A percentile compares a stretch with the other conserved stretches of the same genome.
Evolutionary conservation across 1,140 invertebrate genomes (phyloP).

Genomic region (Drosophila kohkoa): DNA sequence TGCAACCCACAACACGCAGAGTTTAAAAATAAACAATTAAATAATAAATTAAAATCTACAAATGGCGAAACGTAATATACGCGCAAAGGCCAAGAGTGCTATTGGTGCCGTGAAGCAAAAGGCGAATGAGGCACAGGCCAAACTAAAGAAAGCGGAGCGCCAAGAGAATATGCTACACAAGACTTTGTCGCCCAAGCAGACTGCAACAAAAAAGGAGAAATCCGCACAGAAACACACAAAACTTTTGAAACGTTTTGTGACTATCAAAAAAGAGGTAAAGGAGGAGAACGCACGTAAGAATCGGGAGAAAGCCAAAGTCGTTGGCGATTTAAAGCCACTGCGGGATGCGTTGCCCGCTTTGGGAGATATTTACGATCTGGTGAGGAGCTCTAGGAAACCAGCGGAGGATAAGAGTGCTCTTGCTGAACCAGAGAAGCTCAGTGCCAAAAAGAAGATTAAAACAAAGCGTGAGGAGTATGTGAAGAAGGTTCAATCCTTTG

Average conservation of each 20-base stretch:
- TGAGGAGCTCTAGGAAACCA: slow-evolving; percentile 37
- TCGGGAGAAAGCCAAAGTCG: slow-evolving; percentile 67
- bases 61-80: slow-evolving; percentile 69
- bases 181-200: slow-evolving; percentile 67
- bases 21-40: background rate
- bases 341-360: slow-evolving; percentile 80
- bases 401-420: slow-evolving; percentile 29
- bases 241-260: slow-evolving; percentile 67
- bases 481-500: slow-evolving; percentile 57
- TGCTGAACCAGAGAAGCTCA: slow-evolving; percentile 51
- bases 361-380: slow-evolving; percentile 72
- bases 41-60: slow-evolving; percentile 9
- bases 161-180: slow-evolving; percentile 68
- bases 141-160: slow-evolving; percentile 50
- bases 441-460: slow-evolving; percentile 69
- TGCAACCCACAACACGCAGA: background rate
- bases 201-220: slow-evolving; percentile 75
- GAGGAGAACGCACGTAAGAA: slow-evolving; percentile 69
- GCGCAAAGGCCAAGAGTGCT: slow-evolving; percentile 64
- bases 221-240: slow-evolving; percentile 69
- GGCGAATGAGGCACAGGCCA: slow-evolving; percentile 52
- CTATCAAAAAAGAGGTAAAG: slow-evolving; percentile 63
- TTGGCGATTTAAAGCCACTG: slow-evolving; percentile 77
- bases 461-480: slow-evolving; percentile 67
- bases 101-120: slow-evolving; percentile 66